Evolutionary conservation across 2,797 vertebrate species (phyloP).

Genomic region (Aeoliscus strigatus): DNA sequence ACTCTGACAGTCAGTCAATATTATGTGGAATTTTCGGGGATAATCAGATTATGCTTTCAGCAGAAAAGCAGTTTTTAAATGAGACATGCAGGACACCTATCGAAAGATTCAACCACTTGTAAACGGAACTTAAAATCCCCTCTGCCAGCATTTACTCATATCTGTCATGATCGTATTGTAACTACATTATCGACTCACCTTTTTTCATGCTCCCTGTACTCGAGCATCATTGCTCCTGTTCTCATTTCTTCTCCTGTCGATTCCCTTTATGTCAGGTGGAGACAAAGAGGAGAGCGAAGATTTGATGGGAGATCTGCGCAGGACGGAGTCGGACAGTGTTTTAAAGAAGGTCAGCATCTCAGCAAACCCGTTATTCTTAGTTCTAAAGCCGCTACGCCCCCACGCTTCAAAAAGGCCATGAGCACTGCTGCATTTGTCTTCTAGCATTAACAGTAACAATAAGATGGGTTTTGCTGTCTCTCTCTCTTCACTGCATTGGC

Average conservation of each 20-base stretch:
- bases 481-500: constrained; percentile 47
- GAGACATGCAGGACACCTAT: no score
- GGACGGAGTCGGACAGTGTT: constrained; percentile 92
- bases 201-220: no score
- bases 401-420: constrained; percentile 18
- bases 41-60: no score
- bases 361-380: constrained; percentile 21
- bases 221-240: not conserved
- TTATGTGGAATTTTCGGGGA: no score
- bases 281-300: constrained; percentile 87
- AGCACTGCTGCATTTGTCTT: constrained; percentile 33
- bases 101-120: no score
- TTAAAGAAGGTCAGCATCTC: constrained; percentile 86
- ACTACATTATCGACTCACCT: no score
- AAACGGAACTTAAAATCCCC: no score
- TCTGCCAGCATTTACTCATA: no score
- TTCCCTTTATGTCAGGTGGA: constrained; percentile 80
- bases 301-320: constrained; percentile 82
- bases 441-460: constrained; percentile 42
- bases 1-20: no score
- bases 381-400: constrained; percentile 14
- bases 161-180: no score
- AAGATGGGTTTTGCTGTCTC: constrained; percentile 43
- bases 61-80: no score
- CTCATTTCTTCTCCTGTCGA: constrained; percentile 7